These are phyloP conservation scores for Microplitis deprimator DNA, from an alignment of 2,888 invertebrate genomes.

Conservation along the genomic window DNA sequence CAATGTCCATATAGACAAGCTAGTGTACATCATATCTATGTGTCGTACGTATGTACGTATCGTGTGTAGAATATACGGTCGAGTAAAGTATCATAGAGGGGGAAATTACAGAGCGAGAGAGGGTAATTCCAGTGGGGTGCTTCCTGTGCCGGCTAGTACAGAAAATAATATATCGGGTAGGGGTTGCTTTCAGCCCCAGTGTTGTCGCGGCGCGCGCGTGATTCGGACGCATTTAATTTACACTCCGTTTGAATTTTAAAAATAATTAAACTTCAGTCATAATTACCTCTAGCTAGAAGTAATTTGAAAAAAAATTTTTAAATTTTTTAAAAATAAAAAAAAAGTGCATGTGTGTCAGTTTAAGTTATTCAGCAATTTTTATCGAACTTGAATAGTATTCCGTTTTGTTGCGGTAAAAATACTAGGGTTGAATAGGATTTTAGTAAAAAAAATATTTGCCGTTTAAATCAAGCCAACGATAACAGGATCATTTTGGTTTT, in stretches of 20 bases:
- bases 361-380: too few relatives aligned
- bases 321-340: neutral
- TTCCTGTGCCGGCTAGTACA: conserved; percentile 19
- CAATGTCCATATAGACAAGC: too few relatives aligned
- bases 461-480: neutral
- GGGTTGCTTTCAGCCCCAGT: conserved; percentile 37
- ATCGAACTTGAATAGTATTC: too few relatives aligned
- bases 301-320: neutral
- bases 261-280: neutral
- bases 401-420: neutral
- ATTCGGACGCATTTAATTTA: conserved; percentile 19
- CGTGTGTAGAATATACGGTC: neutral
- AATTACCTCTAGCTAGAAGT: too few relatives aligned
- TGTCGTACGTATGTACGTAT: neutral
- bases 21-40: neutral
- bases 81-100: neutral
- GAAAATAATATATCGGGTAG: conserved; percentile 13
- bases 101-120: neutral
- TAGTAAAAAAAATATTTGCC: neutral
- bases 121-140: conserved; percentile 18
- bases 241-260: neutral
- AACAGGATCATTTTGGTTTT: neutral
- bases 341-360: neutral
- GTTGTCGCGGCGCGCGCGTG: conserved; percentile 41
- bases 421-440: neutral